These are phyloP conservation scores for Tiphia femorata DNA, from an alignment of 2,888 invertebrate genomes.

Conservation along the genomic window DNA sequence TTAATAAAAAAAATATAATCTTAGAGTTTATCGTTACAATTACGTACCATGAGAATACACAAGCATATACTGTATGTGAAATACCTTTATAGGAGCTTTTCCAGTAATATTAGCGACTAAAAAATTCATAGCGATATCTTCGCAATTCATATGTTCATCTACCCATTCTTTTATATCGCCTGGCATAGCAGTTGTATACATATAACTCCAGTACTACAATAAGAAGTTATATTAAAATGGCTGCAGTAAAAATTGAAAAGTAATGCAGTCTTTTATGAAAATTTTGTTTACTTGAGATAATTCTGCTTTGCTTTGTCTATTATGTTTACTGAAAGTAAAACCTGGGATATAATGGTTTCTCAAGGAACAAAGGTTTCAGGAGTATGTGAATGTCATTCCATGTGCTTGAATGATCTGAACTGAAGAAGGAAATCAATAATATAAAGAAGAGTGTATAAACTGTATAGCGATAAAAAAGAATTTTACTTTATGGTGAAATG, in stretches of 20 bases:
- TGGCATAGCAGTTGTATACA: conserved; percentile 92
- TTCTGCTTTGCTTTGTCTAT: too few relatives aligned
- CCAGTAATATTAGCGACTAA: conserved; percentile 93
- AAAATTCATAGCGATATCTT: conserved; percentile 99
- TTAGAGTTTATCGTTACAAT: too few relatives aligned
- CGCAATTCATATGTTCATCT: conserved; percentile 96
- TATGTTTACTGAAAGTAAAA: too few relatives aligned
- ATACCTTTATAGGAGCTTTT: conserved; percentile 93
- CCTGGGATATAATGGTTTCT: neutral
- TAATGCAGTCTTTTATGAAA: neutral
- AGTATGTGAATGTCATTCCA: neutral
- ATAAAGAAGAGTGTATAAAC: too few relatives aligned
- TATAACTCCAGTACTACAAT: conserved; percentile 87
- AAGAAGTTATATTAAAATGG: neutral
- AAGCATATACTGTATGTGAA: too few relatives aligned
- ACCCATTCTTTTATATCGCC: conserved; percentile 89
- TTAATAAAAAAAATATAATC: neutral
- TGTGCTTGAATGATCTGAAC: neutral
- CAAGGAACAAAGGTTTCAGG: neutral
- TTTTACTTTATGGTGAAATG: conserved; percentile 91
- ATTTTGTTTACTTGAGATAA: neutral
- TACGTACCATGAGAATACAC: too few relatives aligned
- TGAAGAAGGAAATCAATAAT: neutral
- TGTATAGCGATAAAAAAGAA: neutral
- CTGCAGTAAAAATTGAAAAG: neutral